Conservation (phyloP, 2,113 vertebrate species). For the Micromys minutus region DNA sequence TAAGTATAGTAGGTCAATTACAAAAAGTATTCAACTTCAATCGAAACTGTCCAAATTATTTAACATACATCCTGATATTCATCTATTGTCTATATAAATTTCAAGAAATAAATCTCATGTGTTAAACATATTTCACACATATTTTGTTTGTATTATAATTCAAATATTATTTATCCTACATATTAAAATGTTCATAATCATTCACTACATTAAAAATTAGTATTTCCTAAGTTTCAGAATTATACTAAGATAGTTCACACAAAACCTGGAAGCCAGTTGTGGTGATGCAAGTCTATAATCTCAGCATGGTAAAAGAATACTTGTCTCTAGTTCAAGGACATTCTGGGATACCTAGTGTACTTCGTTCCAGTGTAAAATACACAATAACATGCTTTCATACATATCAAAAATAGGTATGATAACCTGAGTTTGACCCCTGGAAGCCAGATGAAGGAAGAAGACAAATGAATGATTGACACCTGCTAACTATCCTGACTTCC, state of each 20-base stretch:
- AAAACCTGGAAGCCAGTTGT: not conserved
- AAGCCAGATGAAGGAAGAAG: not conserved
- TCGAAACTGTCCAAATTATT: not conserved
- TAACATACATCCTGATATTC: not conserved
- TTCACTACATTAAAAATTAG: not conserved
- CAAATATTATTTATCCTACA: not conserved
- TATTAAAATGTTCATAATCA: not conserved
- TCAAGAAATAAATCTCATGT: not conserved
- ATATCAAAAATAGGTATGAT: not conserved
- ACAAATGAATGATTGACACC: not conserved
- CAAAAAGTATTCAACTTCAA: not conserved
- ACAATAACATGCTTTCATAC: too few species aligned
- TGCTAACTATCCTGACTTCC: not conserved
- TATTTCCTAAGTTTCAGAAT: not conserved
- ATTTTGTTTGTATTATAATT: not conserved
- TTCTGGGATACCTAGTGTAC: too few species aligned
- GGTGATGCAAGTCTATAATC: too few species aligned
- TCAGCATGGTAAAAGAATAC: not conserved
- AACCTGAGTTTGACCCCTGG: not conserved
- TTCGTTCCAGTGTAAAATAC: not conserved
- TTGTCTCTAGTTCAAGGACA: not conserved
- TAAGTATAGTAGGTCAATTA: not conserved
- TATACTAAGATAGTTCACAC: not conserved
- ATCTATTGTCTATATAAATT: not conserved
- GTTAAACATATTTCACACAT: not conserved